These are phyloP conservation scores for Spea bombifrons DNA, from an alignment of 2,113 vertebrate genomes.

Conservation along the genomic window DNA sequence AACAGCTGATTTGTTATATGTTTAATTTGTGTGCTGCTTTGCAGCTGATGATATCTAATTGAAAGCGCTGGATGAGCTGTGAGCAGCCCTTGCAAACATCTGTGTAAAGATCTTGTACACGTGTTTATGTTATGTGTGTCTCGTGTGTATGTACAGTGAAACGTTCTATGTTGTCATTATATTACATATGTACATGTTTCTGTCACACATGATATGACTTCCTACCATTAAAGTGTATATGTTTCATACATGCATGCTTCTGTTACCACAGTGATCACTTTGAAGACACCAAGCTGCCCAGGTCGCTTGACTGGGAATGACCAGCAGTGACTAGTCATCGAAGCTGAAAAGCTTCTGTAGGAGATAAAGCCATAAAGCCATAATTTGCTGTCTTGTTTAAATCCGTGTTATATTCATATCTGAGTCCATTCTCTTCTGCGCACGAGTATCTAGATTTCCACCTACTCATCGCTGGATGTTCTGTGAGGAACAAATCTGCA, in stretches of 20 bases:
- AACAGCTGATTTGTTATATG: neutral
- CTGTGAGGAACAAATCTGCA: conserved; percentile 15
- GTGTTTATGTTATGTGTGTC: conserved; percentile 12
- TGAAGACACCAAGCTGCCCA: conserved; percentile 32
- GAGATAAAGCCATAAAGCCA: conserved; percentile 47
- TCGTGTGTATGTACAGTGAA: conserved; percentile 25
- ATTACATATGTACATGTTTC: conserved; percentile 26
- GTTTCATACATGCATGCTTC: conserved; percentile 44
- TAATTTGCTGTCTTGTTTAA: conserved; percentile 31
- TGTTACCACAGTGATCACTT: conserved; percentile 30
- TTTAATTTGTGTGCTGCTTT: neutral
- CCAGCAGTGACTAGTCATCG: conserved; percentile 40
- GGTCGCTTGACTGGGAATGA: conserved; percentile 27
- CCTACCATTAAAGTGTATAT: conserved; percentile 14
- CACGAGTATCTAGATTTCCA: conserved; percentile 15
- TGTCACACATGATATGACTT: conserved; percentile 7
- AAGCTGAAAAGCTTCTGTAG: conserved; percentile 38
- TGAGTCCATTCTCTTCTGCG: conserved; percentile 22
- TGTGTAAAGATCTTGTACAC: conserved; percentile 18
- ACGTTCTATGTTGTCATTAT: conserved; percentile 32
- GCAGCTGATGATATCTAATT: neutral
- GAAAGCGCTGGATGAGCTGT: conserved; percentile 8
- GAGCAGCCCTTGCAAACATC: conserved; percentile 25
- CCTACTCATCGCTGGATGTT: conserved; percentile 23
- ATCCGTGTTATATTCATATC: conserved; percentile 21